phyloP scores from a whole-genome alignment of 2,888 invertebrate species.

The Chloromyia formosa region DNA sequence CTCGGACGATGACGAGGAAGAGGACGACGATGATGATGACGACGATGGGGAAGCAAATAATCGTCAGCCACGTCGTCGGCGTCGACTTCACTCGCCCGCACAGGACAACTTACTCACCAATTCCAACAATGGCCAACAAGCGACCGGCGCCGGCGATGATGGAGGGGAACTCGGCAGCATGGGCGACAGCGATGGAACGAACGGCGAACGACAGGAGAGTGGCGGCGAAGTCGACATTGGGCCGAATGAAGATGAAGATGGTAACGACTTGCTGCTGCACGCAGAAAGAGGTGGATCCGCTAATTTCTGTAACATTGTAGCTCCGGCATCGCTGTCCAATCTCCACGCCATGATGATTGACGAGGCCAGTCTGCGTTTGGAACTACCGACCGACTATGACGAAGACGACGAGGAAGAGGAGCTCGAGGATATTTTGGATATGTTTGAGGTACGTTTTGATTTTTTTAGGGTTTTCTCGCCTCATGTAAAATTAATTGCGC shows the following conservation, averaged over 20 bases:
- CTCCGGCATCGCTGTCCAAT: conserved; percentile 22
- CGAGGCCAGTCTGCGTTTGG: conserved; percentile 41
- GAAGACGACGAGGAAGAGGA: conserved; percentile 47
- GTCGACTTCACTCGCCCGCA: background rate
- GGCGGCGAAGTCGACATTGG: conserved; percentile 14
- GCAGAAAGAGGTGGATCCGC: no score
- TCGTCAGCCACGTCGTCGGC: conserved; percentile 6
- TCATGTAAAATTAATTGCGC: background rate
- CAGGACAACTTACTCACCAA: background rate
- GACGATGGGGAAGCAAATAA: background rate
- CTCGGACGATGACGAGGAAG: background rate
- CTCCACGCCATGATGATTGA: conserved; percentile 42
- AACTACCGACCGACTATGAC: conserved; percentile 45
- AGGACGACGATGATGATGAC: conserved; percentile 21
- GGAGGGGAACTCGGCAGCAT: conserved; percentile 37
- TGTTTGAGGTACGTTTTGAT: conserved; percentile 45
- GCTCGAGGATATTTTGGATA: conserved; percentile 47
- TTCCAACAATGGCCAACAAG: background rate
- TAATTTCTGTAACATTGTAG: background rate
- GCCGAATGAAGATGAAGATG: conserved; percentile 32
- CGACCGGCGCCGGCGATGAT: background rate
- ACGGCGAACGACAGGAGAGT: conserved; percentile 33
- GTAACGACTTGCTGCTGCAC: no score
- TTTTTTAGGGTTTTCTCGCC: no score
- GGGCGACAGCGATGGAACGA: conserved; percentile 34